Evolutionary conservation across 1,140 invertebrate species (phyloP).

Genomic region (Nasonia longicornis): DNA sequence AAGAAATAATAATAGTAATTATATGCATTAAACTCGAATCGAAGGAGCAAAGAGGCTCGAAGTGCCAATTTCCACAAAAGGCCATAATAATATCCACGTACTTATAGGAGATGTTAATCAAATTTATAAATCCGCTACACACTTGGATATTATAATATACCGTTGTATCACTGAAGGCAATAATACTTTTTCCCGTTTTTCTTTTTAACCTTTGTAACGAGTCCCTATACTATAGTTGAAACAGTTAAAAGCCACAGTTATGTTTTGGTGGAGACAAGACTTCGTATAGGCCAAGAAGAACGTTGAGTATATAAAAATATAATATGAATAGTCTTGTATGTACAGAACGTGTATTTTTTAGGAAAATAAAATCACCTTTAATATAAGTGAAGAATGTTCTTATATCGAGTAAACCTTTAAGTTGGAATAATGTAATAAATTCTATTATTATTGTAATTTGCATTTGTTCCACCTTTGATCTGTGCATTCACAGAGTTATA

Average conservation of each 20-base stretch:
- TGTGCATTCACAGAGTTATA: background rate
- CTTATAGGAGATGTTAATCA: conserved; percentile 32
- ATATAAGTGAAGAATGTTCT: background rate
- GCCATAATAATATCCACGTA: conserved; percentile 43
- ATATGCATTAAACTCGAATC: conserved; percentile 48
- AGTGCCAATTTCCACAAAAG: conserved; percentile 46
- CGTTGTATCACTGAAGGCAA: background rate
- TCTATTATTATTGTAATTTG: background rate
- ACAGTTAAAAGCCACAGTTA: background rate
- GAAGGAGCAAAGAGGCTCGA: conserved; percentile 49
- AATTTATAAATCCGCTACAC: conserved; percentile 2
- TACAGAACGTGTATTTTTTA: conserved; percentile 38
- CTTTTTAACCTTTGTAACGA: background rate
- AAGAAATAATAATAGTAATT: conserved; percentile 33
- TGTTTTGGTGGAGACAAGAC: conserved; percentile 26
- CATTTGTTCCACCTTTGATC: background rate
- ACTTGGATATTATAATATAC: background rate
- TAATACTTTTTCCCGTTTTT: background rate
- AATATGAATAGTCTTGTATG: conserved; percentile 24
- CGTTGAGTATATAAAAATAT: conserved; percentile 24
- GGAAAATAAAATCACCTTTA: conserved; percentile 40
- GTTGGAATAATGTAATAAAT: too few species aligned
- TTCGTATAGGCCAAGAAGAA: conserved; percentile 20
- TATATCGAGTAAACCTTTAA: background rate
- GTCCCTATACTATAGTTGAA: background rate